Percentiles rank a stretch among this genome's conserved stretches.
These are phyloP conservation scores for Anomalospiza imberbis DNA, from an alignment of 2,797 vertebrate genomes.

Conservation along the genomic window DNA sequence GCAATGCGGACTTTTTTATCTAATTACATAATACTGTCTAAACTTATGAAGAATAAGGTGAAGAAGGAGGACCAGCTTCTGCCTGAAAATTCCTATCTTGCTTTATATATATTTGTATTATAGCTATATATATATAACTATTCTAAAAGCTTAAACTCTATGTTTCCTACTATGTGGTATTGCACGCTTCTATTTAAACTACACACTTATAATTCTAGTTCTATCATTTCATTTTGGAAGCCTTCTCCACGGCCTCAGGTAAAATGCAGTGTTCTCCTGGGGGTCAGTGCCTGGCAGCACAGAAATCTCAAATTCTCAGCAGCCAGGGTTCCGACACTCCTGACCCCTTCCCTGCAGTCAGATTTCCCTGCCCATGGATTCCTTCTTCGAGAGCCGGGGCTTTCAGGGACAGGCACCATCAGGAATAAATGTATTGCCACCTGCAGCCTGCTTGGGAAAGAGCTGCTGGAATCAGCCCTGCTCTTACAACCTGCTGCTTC, in stretches of 20 bases:
- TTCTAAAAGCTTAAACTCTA: not conserved
- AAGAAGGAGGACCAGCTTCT: not conserved
- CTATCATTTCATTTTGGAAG: not conserved
- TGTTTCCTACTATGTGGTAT: not conserved
- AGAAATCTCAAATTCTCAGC: not conserved
- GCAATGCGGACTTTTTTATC: not conserved
- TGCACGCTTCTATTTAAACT: not conserved
- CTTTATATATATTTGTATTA: not conserved
- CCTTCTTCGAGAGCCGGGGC: not conserved
- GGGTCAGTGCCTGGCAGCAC: not conserved
- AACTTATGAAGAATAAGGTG: not conserved
- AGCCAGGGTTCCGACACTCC: not conserved
- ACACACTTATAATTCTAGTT: not conserved
- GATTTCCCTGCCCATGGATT: not conserved
- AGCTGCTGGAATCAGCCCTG: not conserved
- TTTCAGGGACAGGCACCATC: not conserved
- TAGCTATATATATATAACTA: not conserved
- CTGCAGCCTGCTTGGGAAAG: slow-evolving; percentile 43
- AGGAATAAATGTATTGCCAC: slow-evolving; percentile 33
- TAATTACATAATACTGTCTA: not conserved
- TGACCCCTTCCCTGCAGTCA: not conserved
- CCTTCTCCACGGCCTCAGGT: not conserved
- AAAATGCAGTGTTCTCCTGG: not conserved
- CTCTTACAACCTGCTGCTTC: not conserved
- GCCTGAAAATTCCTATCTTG: not conserved